These are phyloP conservation scores for Falco concolor DNA, from an alignment of 2,797 vertebrate genomes.

Conservation along the genomic window DNA sequence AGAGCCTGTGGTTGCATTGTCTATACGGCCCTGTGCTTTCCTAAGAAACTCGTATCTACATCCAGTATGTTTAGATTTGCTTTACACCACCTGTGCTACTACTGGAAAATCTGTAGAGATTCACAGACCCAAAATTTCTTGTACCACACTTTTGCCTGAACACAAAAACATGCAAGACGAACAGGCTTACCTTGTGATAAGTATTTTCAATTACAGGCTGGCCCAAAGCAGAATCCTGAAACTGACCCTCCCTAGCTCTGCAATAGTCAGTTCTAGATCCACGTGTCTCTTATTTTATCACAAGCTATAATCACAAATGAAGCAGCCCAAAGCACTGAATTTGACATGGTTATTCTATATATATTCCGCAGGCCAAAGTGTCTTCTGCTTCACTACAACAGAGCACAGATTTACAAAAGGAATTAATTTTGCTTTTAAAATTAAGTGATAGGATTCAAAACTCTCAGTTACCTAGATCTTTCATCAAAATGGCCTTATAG, in stretches of 20 bases:
- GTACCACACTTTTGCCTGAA: not conserved
- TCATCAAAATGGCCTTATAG: constrained; percentile 88
- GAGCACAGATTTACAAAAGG: not conserved
- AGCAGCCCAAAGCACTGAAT: not conserved
- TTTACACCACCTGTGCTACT: not conserved
- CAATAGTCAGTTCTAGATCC: not conserved
- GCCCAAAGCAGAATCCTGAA: not conserved
- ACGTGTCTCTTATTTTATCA: not conserved
- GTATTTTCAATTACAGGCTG: not conserved
- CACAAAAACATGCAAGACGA: not conserved
- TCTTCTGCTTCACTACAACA: not conserved
- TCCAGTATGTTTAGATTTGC: not conserved
- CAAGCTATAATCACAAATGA: not conserved
- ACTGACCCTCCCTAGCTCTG: not conserved
- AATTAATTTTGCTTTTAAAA: not conserved
- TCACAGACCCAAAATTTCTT: not conserved
- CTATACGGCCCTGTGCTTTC: not conserved
- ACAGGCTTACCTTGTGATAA: not conserved
- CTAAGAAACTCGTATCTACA: not conserved
- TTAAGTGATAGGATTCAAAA: not conserved
- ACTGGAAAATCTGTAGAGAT: not conserved
- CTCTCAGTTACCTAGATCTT: constrained; percentile 81
- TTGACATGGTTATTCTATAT: not conserved
- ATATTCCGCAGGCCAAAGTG: not conserved
- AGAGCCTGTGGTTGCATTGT: not conserved